Conservation (phyloP, 2,797 vertebrate genomes). For the Smutsia temminckii region DNA sequence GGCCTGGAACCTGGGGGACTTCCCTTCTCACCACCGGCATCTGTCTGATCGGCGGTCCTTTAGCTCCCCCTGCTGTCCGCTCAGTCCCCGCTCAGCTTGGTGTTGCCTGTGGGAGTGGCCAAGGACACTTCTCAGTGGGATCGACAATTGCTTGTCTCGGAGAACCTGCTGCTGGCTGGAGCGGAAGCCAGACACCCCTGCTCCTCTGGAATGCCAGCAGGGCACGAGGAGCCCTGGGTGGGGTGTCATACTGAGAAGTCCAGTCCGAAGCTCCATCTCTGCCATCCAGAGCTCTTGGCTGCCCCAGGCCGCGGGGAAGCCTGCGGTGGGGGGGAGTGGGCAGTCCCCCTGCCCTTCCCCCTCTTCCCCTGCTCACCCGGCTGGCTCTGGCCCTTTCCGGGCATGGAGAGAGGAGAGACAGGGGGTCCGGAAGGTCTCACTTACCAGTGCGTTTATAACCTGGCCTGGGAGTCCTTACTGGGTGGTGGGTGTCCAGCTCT, state of each 20-base stretch:
- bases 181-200: neutral
- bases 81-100: accelerated
- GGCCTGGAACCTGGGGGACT: neutral
- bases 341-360: neutral
- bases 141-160: neutral
- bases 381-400: too few relatives aligned
- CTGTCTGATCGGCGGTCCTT: neutral
- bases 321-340: neutral
- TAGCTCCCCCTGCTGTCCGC: constrained; percentile 46
- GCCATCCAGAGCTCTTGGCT: too few relatives aligned
- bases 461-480: neutral
- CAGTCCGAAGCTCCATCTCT: neutral
- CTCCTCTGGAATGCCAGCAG: neutral
- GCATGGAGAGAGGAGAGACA: neutral
- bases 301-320: neutral
- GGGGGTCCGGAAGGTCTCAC: neutral
- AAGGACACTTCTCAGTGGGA: too few relatives aligned
- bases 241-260: neutral
- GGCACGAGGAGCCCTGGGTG: neutral
- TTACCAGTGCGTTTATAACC: neutral
- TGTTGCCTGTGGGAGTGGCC: neutral
- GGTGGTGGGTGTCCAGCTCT: neutral
- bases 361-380: neutral
- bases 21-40: neutral
- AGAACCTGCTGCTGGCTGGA: neutral